Evolutionary conservation across 2,113 vertebrate genomes (phyloP), one percentile per base, ranked within the genome.

Genomic region (Oriolus oriolus): DNA sequence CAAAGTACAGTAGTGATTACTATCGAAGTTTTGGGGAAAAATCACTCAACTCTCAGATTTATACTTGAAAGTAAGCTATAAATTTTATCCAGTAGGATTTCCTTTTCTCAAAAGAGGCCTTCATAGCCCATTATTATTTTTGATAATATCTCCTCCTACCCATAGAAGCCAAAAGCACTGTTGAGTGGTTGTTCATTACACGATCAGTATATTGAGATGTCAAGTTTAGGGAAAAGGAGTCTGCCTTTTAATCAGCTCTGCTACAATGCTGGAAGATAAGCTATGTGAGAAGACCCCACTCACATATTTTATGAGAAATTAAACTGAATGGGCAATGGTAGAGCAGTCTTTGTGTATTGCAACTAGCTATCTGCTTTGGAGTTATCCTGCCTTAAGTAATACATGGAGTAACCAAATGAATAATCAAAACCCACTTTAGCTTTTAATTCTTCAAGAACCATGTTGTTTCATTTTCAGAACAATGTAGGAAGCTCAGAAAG

Each of bases 131-230:
- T 84, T 88, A 23, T 45, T 73, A 11, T 28, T 61, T 74, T 60
- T 64, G 30, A 22, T 20, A 78, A 39, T 10, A 73, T 24, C 22
- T 83, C 13, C 20, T 87, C 12, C n/a, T 84, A 30, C 28, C 20
- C 28, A 22, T 15, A 37, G 31, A 76, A 80, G 44, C 18, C 10
- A 60, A 84, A 89, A 86, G 56, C 28, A 53, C 11, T 45, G 21
- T 5, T 56, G 39, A 47, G 24, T n/a, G 31, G 30, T 54, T 0
- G 0, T 74, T 59, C 69, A 39, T 31, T 45, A 30, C 4, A 39
- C 21, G 45, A 39, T 65, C n/a, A 44, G 54, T 74, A 41, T 30
- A 49, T 5, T 49, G 41, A 76, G 31, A 68, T 24, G 56, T 39
- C 60, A 63, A 0, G 71, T 87, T 54, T 68, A 68, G 33, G 33